These are phyloP conservation scores for Bambusicola thoracicus DNA, from an alignment of 2,113 vertebrate genomes.

Conservation along the genomic window DNA sequence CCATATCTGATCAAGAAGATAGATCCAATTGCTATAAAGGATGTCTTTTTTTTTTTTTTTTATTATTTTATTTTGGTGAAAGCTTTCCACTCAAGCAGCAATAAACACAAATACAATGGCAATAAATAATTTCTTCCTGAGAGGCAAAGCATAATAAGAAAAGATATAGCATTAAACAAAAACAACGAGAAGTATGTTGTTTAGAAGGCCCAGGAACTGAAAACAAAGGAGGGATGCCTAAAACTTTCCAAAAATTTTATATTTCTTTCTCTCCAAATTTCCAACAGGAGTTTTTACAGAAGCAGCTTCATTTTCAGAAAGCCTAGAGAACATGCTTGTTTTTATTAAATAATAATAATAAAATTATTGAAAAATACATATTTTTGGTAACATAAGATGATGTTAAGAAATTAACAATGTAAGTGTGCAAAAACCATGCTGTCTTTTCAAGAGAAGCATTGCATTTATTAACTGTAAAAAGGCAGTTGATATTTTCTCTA, in stretches of 20 bases:
- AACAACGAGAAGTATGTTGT: not conserved
- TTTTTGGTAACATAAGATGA: not conserved
- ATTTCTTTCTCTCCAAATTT: not conserved
- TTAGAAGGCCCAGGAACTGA: not conserved
- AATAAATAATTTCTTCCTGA: not conserved
- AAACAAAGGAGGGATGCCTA: not conserved
- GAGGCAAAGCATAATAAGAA: not conserved
- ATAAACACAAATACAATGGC: not conserved
- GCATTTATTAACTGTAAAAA: not conserved
- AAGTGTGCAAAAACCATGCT: not conserved
- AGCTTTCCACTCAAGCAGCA: not conserved
- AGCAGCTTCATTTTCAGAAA: not conserved
- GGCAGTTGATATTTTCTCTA: not conserved
- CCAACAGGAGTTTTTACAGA: not conserved
- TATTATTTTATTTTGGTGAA: not conserved
- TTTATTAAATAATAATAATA: not conserved
- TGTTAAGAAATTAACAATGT: not conserved
- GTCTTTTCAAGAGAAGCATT: not conserved
- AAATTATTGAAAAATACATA: not conserved
- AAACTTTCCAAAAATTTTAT: not conserved
- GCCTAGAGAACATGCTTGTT: not conserved
- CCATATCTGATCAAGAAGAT: not conserved
- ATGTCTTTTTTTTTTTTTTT: accelerated
- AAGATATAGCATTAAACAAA: not conserved
- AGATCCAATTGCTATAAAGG: not conserved